Base-by-base conservation (phyloP, 1,140 invertebrate species). In the Danaus plexippus region DNA sequence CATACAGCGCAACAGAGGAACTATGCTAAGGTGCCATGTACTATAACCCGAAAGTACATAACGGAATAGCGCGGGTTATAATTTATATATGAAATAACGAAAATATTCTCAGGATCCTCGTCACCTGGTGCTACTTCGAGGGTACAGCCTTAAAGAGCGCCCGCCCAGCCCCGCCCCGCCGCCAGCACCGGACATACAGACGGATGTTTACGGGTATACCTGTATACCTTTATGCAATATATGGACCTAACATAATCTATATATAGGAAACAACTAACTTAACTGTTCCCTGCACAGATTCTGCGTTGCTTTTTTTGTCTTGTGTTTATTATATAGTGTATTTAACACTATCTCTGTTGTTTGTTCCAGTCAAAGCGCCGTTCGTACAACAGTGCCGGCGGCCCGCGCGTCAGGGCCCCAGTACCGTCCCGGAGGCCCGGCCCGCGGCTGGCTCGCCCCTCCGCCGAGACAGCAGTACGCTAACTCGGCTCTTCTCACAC, bases 1-100 rank as follows among this genome's bases (percentile, higher is more conserved):
- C 89, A 90, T 41, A 89, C 91, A 0, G 92, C 92, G 0, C 91
- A 94, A 58, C 94, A 91, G 5, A 96, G 97, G 77, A 97, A 97
- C 73, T 98, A 96, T 79, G 94, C 96, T 0, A 95, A 96, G 86
- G 96, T 97, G 52, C 22, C 40, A 2, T 2, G 2, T 22, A 22
- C 2, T 22, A 22, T 6, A 22, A n/a, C n/a, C n/a, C n/a, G n/a
- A n/a, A n/a, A n/a, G n/a, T n/a, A n/a, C n/a, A n/a, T n/a, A n/a
- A n/a, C n/a, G n/a, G n/a, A n/a, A n/a, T n/a, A n/a, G n/a, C n/a
- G n/a, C n/a, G n/a, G n/a, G n/a, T n/a, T n/a, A n/a, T 22, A 22
- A 6, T 22, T 22, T 22, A 6, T 22, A 22, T 22, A 22, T 22
- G 6, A 22, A 22, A 22, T 22, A 6, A 22, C 11, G 15, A 12